These are phyloP conservation scores for Mimas tiliae DNA, from an alignment of 2,888 invertebrate genomes.

Conservation along the genomic window DNA sequence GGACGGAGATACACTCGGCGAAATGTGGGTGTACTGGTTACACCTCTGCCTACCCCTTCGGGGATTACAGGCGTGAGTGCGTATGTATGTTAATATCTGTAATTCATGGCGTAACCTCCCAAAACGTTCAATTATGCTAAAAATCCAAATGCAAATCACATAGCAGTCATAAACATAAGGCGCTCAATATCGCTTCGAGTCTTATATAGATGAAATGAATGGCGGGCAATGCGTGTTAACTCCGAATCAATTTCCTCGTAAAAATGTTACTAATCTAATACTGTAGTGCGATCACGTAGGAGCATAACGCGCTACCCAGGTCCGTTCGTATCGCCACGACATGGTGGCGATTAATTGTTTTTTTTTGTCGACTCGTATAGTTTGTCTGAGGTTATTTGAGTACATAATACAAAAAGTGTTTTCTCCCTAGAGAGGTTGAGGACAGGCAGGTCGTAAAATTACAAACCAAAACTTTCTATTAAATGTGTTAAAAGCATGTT, in stretches of 20 bases:
- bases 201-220: constrained; percentile 44
- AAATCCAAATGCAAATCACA: constrained; percentile 23
- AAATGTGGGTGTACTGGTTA: too few species aligned
- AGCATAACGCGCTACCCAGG: constrained; percentile 52
- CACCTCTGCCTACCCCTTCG: too few species aligned
- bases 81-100: too few species aligned
- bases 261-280: constrained; percentile 60
- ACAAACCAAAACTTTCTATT: too few species aligned
- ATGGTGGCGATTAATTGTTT: constrained; percentile 6
- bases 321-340: constrained; percentile 26
- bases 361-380: background rate
- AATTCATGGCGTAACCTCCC: background rate
- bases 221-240: constrained; percentile 46
- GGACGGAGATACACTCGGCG: too few species aligned
- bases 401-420: background rate
- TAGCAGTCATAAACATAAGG: constrained; percentile 12
- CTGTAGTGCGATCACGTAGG: constrained; percentile 69
- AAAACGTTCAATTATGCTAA: background rate
- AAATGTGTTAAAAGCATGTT: too few species aligned
- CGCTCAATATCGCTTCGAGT: constrained; percentile 40
- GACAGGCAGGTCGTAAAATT: too few species aligned
- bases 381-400: too few species aligned
- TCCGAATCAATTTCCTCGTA: constrained; percentile 57
- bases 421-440: too few species aligned
- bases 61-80: too few species aligned